Evolutionary conservation across 2,888 invertebrate species (phyloP).

Genomic region (Cantharis rufa): DNA sequence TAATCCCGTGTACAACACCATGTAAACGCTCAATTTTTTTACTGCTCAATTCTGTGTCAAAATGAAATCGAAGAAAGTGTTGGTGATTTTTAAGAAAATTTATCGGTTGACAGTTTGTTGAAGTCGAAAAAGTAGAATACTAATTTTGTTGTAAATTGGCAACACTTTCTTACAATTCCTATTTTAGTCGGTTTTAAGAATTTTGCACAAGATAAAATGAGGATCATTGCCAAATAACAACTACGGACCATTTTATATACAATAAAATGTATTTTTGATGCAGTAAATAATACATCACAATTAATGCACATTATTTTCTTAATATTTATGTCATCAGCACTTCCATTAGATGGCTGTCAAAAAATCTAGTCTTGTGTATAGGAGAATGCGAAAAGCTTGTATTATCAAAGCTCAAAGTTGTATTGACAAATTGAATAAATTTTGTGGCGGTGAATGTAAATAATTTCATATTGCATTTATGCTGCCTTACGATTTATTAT

Average conservation of each 20-base stretch:
- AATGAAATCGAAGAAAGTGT: neutral
- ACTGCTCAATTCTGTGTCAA: conserved; percentile 18
- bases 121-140: neutral
- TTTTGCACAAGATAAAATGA: neutral
- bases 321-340: conserved; percentile 28
- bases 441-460: neutral
- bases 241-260: conserved; percentile 1
- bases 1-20: conserved; percentile 87
- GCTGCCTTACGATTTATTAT: conserved; percentile 18
- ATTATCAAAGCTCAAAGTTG: neutral
- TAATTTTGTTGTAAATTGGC: neutral
- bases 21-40: conserved; percentile 62
- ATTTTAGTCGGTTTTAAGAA: neutral
- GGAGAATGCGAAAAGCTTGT: conserved; percentile 37
- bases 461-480: conserved; percentile 11
- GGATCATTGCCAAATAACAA: neutral
- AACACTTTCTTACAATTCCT: neutral
- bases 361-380: conserved; percentile 53
- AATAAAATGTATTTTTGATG: neutral
- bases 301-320: conserved; percentile 7
- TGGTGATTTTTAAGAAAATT: neutral
- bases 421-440: conserved; percentile 26
- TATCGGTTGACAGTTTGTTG: neutral
- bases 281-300: conserved; percentile 12
- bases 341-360: conserved; percentile 48